Evolutionary conservation across 2,113 vertebrate genomes (phyloP).

Genomic region (Rhinopomastus cyanomelas): DNA sequence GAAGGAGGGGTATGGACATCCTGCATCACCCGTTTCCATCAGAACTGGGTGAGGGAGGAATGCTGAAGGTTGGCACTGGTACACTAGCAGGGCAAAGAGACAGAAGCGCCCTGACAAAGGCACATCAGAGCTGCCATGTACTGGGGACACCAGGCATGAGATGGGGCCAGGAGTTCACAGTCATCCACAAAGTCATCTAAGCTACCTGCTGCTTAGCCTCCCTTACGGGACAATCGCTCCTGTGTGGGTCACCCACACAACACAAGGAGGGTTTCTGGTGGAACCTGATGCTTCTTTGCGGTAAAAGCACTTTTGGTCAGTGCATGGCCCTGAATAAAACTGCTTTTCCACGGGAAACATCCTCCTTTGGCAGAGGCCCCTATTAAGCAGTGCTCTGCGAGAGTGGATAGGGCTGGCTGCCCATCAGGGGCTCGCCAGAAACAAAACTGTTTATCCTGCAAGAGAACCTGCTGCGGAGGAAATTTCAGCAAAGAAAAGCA

Average conservation of each 20-base stretch:
- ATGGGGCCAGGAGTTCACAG: background rate
- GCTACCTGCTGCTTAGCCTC: background rate
- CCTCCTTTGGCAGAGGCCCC: background rate
- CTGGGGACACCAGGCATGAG: rapidly evolving
- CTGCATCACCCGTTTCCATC: background rate
- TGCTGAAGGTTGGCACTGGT: background rate
- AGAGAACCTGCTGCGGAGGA: background rate
- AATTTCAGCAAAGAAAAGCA: background rate
- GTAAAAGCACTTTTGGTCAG: background rate
- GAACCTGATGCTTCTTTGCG: background rate
- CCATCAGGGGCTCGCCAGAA: background rate
- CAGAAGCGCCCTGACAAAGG: background rate
- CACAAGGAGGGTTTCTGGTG: background rate
- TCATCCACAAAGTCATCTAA: background rate
- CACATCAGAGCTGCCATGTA: rapidly evolving
- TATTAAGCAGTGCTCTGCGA: background rate
- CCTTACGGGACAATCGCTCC: background rate
- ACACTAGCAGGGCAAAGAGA: background rate
- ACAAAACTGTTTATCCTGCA: background rate
- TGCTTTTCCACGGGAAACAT: background rate
- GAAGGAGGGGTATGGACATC: background rate
- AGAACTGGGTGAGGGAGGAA: background rate
- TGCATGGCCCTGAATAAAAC: background rate
- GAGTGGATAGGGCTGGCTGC: background rate
- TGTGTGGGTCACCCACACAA: background rate